Conservation (phyloP, 2,113 vertebrate genomes). For the Aix galericulata region DNA sequence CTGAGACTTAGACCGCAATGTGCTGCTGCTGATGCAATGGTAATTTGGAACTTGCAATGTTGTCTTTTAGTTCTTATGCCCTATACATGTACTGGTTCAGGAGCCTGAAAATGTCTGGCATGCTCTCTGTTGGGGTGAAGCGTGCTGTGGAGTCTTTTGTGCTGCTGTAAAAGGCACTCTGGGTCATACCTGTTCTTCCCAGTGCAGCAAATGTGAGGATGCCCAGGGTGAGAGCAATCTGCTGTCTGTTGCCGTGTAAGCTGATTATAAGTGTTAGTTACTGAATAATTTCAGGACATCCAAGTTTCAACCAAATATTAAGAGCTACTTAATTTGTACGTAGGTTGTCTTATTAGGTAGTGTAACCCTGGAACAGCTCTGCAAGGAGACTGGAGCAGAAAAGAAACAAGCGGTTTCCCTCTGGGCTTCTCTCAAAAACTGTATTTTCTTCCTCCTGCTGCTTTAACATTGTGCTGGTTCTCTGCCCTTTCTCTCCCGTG, state of each 20-base stretch:
- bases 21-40: neutral
- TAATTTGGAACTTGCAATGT: neutral
- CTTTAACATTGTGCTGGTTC: conserved; percentile 29
- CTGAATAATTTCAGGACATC: conserved; percentile 7
- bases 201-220: neutral
- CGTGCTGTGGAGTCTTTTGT: neutral
- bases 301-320: conserved; percentile 23
- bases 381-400: conserved; percentile 1
- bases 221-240: conserved; percentile 11
- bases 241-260: neutral
- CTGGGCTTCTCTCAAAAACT: neutral
- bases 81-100: fast-evolving
- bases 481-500: neutral
- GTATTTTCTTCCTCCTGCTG: conserved; percentile 13
- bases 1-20: neutral
- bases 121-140: neutral
- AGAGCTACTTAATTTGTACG: neutral
- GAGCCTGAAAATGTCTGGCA: neutral
- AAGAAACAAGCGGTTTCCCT: conserved; percentile 9
- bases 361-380: conserved; percentile 33
- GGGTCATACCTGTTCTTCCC: neutral
- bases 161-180: neutral
- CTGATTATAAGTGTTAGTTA: conserved; percentile 31
- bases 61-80: neutral
- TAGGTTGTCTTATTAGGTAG: neutral